Base-by-base conservation (phyloP, 2,113 vertebrate genomes). In the Paraplagusia blochii region DNA sequence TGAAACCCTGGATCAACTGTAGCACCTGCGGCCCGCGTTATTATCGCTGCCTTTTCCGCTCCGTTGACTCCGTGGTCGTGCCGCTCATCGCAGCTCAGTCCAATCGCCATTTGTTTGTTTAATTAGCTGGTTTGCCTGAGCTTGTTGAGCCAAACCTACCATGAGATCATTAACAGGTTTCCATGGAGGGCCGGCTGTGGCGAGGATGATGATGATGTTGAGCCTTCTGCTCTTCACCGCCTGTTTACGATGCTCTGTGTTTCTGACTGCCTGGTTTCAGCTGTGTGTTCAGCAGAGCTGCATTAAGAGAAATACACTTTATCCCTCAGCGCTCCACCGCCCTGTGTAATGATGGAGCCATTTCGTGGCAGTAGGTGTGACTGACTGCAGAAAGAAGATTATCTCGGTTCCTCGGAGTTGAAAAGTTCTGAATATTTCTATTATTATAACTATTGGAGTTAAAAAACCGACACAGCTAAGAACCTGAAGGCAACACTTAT, bases 131-230 rank as follows among this genome's bases (percentile, higher is more conserved):
- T 70, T 51, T 14, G 74, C 69, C 72, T 64, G 70, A 48, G 39
- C 76, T 50, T 54, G 81, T 65, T 64, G 57, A 72, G 50, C 56
- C 61, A 45, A 59, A 49, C 59, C 71, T 58, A 42, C 61, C 59
- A 43, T 46, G 51, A 70, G 76, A 72, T 84, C 79, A 84, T 84
- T 76, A 85, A 49, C 77, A 59, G 64, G 69, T 85, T 80, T 80
- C 83, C 80, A 81, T 65, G 80, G 79, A 78, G 44, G 58, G 43
- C 36, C 5, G 70, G 16, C 9, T 45, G n/a, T 15, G 56, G 0
- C 14, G 45, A 9, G 11, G 46, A 4, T 44, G 53, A 11, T 35
- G 49, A 11, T 48, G 60, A 16, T 47, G 61, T 18, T 44, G 58
- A n/a, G 59, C 40, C 47, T 34, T 33, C 51, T 64, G 49, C 56